A percentile compares a stretch with the other conserved stretches of the same genome.
Conservation (phyloP, 2,888 invertebrate genomes). For the Dysmachus trigonus region DNA sequence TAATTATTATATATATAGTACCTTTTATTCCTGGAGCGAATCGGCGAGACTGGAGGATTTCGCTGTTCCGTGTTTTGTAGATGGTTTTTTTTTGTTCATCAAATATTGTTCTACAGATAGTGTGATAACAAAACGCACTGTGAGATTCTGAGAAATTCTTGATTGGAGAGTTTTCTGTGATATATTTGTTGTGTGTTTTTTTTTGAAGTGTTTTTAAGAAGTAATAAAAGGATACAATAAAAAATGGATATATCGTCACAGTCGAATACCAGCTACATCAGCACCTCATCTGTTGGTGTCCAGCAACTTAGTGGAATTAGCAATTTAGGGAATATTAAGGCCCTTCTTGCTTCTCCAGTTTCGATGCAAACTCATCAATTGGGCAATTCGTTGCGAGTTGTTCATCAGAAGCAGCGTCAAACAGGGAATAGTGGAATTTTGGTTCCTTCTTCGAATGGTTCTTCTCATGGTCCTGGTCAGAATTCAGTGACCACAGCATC, state of each 20-base stretch:
- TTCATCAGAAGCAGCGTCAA: conserved; percentile 45
- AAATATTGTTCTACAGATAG: neutral
- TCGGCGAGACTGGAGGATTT: neutral
- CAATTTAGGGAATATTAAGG: conserved; percentile 38
- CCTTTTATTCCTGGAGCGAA: neutral
- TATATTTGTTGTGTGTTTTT: neutral
- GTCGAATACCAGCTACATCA: conserved; percentile 6
- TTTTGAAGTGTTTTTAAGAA: neutral
- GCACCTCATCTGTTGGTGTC: neutral
- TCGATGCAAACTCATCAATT: conserved; percentile 17
- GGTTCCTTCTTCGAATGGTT: neutral
- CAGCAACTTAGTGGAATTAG: neutral
- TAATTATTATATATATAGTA: neutral
- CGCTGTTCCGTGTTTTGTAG: neutral
- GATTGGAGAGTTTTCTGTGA: conserved; percentile 33
- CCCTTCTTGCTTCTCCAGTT: conserved; percentile 35
- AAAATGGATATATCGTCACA: conserved; percentile 48
- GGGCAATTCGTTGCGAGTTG: conserved; percentile 40
- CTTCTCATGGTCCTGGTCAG: neutral
- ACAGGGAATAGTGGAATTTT: neutral
- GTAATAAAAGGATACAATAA: neutral
- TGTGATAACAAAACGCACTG: neutral
- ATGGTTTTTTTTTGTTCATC: too few species aligned
- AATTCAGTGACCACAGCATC: neutral
- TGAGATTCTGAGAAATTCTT: neutral